A percentile compares a stretch with the other conserved stretches of the same genome.
These are phyloP conservation scores for Merluccius polli DNA, from an alignment of 2,797 vertebrate genomes.

Conservation along the genomic window DNA sequence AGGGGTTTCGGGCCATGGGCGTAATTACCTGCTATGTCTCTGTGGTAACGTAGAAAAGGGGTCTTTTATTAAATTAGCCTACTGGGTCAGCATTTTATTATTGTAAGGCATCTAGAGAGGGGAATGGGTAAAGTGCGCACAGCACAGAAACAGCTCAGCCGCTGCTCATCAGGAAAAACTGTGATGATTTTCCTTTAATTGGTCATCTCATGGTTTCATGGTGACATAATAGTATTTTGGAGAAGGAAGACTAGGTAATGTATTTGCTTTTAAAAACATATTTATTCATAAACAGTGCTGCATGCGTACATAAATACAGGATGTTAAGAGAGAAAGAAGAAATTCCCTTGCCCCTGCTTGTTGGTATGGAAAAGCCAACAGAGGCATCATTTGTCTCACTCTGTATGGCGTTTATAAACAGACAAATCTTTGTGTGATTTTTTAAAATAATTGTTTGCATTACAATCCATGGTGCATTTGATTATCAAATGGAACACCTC, in stretches of 20 bases:
- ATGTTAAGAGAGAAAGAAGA: not conserved
- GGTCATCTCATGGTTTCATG: not conserved
- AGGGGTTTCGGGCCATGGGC: conserved; percentile 37
- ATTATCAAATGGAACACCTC: not conserved
- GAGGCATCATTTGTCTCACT: not conserved
- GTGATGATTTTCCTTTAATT: not conserved
- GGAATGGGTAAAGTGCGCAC: not conserved
- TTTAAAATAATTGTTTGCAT: not conserved
- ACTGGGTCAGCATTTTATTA: conserved; percentile 58
- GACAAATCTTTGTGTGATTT: no score
- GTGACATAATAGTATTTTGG: not conserved
- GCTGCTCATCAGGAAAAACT: not conserved
- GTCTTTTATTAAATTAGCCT: conserved; percentile 69
- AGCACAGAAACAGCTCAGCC: conserved; percentile 25
- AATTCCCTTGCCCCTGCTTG: not conserved
- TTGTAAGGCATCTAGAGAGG: conserved; percentile 13
- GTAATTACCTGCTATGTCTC: conserved; percentile 68
- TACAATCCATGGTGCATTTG: not conserved
- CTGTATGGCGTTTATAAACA: no score
- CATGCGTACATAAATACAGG: not conserved
- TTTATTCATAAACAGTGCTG: not conserved
- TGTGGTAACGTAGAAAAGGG: conserved; percentile 52
- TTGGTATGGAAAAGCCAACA: no score
- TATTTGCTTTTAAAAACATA: not conserved
- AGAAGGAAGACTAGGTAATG: not conserved